Base-by-base conservation (phyloP, 2,888 invertebrate genomes). In the Phyllotreta striolata region DNA sequence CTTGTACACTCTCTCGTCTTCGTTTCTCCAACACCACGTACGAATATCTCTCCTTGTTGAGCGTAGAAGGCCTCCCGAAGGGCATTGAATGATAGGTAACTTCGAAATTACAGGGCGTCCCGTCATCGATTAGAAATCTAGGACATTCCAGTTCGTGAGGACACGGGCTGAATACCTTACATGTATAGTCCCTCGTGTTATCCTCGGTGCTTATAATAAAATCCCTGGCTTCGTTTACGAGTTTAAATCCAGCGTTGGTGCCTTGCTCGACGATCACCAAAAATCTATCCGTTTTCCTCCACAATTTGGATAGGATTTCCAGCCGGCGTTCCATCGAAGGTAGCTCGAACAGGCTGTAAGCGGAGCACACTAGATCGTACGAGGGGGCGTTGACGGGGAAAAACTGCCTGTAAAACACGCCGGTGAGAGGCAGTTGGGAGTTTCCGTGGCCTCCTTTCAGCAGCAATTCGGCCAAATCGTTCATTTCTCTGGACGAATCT, bases 261-360 rank as follows among this genome's bases (percentile, higher is more conserved):
- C 96, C 96, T 70, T 90, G 87, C 81, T 97, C 96, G 0, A 95
- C 87, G 3, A 97, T 84, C 9, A 97, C 85, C 76, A 97, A 82
- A 78, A 91, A 95, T 8, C 90, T 86, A 69, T 88, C 85, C 0
- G 95, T 94, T 83, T 93, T 95, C 58, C 88, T 88, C 96, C 96
- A 97, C 6, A 97, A 83, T 74, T 89, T 92, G 55, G 89, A 83
- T 61, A 95, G 80, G 0, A 87, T 85, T 74, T 92, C 87, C 51
- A 92, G 79, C 54, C 96, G 85, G 34, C 84, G 83, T 74, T 87
- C 83, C 67, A 85, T 82, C 64, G 84, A 86, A 0, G 91, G 90
- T 69, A 95, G 79, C 81, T 97, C 96, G 71, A 96, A 85, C 67
- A 96, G 83, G 0, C 92, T 86, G 78, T 89, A 93, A 0, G 95